phyloP scores from a whole-genome alignment of 2,113 vertebrate genomes.

The Pithys albifrons region DNA sequence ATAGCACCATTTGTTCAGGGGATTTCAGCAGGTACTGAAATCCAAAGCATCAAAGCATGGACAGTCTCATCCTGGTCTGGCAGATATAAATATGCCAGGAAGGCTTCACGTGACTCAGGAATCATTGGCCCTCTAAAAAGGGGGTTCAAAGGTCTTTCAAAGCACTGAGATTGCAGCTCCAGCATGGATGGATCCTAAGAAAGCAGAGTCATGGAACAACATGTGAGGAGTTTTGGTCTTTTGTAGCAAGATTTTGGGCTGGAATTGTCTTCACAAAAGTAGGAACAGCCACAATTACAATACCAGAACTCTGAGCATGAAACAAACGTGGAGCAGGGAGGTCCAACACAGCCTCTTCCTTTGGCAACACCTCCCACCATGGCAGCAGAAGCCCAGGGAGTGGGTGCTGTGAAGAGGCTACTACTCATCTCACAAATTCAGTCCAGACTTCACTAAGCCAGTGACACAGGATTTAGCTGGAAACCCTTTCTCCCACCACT shows the following conservation, averaged over 20 bases:
- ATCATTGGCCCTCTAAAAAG: neutral
- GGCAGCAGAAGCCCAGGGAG: neutral
- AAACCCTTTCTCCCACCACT: neutral
- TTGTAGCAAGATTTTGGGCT: neutral
- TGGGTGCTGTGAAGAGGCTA: neutral
- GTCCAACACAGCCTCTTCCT: neutral
- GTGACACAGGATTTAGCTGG: fast-evolving
- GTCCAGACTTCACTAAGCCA: neutral
- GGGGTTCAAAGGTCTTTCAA: neutral
- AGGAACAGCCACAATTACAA: neutral
- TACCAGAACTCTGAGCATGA: neutral
- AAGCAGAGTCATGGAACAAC: neutral
- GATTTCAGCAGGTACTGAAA: conserved; percentile 52
- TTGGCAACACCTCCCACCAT: neutral
- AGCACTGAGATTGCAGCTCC: neutral
- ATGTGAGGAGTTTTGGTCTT: neutral
- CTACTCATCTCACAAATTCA: neutral
- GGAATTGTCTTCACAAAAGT: neutral
- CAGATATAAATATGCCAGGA: conserved; percentile 18
- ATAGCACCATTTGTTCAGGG: conserved; percentile 29
- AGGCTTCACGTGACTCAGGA: neutral
- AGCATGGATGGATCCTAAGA: neutral
- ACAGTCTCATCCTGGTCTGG: neutral
- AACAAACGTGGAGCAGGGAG: fast-evolving
- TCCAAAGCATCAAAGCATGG: conserved; percentile 38